These are phyloP conservation scores for Sabatieria punctata DNA, from an alignment of 2,888 invertebrate species.

Conservation along the genomic window DNA sequence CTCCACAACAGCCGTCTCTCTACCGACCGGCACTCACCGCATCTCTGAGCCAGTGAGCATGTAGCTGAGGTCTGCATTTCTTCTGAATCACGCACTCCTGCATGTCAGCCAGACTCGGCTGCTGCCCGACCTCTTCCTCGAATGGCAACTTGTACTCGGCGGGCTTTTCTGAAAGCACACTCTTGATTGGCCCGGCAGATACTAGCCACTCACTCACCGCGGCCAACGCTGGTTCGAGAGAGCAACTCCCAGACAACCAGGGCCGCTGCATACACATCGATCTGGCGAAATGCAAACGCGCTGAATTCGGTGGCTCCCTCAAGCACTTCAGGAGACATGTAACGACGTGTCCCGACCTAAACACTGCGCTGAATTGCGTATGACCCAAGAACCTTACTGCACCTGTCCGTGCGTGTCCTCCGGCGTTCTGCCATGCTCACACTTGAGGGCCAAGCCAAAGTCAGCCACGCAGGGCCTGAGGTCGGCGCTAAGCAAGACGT, in stretches of 20 bases:
- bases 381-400: conserved; percentile 8
- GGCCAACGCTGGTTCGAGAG: conserved; percentile 10
- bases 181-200: too few relatives aligned
- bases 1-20: not conserved
- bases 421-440: conserved; percentile 67
- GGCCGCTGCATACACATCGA: conserved; percentile 40
- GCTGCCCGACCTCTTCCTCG: conserved; percentile 73
- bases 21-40: too few relatives aligned
- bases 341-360: conserved; percentile 60
- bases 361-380: not conserved
- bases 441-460: conserved; percentile 83
- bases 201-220: not conserved
- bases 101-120: conserved; percentile 80
- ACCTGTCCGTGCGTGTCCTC: conserved; percentile 89
- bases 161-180: conserved; percentile 12
- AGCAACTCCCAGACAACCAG: conserved; percentile 39
- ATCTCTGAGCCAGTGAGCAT: conserved; percentile 10
- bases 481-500: conserved; percentile 53
- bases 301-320: conserved; percentile 44
- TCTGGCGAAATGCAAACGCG: conserved; percentile 41
- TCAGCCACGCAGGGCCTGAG: conserved; percentile 81
- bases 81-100: conserved; percentile 58
- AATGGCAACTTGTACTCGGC: conserved; percentile 66
- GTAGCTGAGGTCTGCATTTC: conserved; percentile 14
- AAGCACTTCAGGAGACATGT: conserved; percentile 81